These are phyloP conservation scores for Zapus hudsonius DNA, from an alignment of 2,113 vertebrate species.

Conservation along the genomic window DNA sequence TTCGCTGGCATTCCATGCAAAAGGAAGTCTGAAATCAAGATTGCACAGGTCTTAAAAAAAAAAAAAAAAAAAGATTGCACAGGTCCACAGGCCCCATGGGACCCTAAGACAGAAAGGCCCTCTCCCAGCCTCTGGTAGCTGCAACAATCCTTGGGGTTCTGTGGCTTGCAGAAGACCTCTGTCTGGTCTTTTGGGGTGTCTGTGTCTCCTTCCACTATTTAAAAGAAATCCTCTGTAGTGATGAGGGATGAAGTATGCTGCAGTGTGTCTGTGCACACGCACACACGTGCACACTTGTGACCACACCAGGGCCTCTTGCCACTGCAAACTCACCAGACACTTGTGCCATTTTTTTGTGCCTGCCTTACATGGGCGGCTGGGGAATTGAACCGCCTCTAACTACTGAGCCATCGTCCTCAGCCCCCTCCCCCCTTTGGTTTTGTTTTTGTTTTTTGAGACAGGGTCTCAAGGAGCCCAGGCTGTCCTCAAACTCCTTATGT, in stretches of 20 bases:
- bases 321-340: no score
- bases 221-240: neutral
- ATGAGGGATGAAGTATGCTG: neutral
- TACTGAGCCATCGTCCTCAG: no score
- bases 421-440: no score
- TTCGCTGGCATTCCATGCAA: neutral
- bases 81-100: neutral
- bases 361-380: no score
- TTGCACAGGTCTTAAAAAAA: no score
- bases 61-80: no score
- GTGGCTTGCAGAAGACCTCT: neutral
- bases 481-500: neutral
- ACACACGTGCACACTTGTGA: no score
- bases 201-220: neutral
- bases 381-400: no score
- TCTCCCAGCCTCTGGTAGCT: neutral
- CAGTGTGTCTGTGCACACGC: no score
- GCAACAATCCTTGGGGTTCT: neutral
- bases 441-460: neutral
- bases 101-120: neutral
- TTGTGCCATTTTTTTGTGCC: no score
- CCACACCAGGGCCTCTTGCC: no score
- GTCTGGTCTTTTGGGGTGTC: neutral
- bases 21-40: neutral
- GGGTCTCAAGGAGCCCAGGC: neutral